phyloP scores from a whole-genome alignment of 1,140 invertebrate species.

The Bombus affinis region DNA sequence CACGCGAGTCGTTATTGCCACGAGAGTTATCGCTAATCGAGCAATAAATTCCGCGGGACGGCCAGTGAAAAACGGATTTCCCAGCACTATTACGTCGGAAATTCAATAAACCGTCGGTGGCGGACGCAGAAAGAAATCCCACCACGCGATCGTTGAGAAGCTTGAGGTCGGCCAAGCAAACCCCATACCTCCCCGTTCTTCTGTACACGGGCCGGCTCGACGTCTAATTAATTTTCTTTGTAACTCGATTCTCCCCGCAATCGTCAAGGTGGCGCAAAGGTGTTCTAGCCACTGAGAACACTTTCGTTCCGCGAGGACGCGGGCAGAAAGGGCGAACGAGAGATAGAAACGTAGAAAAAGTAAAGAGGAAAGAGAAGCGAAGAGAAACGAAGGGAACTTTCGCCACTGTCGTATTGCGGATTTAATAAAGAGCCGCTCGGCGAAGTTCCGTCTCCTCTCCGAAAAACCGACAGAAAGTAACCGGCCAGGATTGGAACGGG shows the following conservation, averaged over 20 bases:
- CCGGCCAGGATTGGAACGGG: not conserved
- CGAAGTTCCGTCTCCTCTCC: slow-evolving; percentile 51
- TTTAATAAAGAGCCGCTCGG: slow-evolving; percentile 65
- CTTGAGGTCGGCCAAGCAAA: not conserved
- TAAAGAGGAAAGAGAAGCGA: no score
- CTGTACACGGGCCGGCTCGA: slow-evolving; percentile 47
- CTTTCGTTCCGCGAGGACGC: not conserved
- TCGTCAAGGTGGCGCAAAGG: slow-evolving; percentile 59
- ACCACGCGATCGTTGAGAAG: slow-evolving; percentile 33
- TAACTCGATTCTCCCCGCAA: slow-evolving; percentile 66
- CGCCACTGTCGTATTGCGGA: slow-evolving; percentile 60
- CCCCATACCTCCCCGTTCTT: not conserved
- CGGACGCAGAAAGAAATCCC: slow-evolving; percentile 48
- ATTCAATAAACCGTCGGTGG: slow-evolving; percentile 55
- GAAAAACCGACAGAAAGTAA: slow-evolving; percentile 54
- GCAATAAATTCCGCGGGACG: slow-evolving; percentile 44
- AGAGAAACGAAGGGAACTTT: slow-evolving; percentile 38
- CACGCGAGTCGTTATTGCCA: slow-evolving; percentile 46
- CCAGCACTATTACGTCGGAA: slow-evolving; percentile 56
- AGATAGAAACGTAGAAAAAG: not conserved
- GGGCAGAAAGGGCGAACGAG: not conserved
- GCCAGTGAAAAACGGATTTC: slow-evolving; percentile 51
- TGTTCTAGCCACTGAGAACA: slow-evolving; percentile 15
- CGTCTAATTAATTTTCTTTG: slow-evolving; percentile 71
- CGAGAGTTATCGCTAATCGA: slow-evolving; percentile 58